Percentiles rank a stretch among this genome's conserved stretches.
phyloP scores from a whole-genome alignment of 2,113 vertebrate genomes.

The Hippopotamus amphibius region DNA sequence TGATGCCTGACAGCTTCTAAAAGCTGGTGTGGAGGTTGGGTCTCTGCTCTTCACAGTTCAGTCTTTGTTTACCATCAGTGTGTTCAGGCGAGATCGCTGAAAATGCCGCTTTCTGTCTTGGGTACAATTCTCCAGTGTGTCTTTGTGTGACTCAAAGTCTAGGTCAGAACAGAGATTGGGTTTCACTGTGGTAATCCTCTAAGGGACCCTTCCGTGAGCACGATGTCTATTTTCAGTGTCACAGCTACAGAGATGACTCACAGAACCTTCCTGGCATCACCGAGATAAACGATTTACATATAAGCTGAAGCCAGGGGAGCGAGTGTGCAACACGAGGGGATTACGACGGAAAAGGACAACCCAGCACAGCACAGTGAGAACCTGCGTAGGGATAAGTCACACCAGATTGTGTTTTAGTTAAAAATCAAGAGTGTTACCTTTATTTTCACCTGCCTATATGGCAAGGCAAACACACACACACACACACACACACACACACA shows the following conservation, averaged over 20 bases:
- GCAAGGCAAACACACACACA: background rate
- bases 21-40: background rate
- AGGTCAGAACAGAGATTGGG: background rate
- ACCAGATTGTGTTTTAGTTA: background rate
- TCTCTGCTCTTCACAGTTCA: background rate
- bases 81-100: background rate
- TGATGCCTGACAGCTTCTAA: background rate
- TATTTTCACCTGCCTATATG: background rate
- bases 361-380: rapidly evolving
- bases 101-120: background rate
- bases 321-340: background rate
- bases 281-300: background rate
- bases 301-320: background rate
- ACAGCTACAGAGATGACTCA: background rate
- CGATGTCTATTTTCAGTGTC: background rate
- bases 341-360: background rate
- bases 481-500: too few relatives aligned
- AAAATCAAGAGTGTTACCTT: background rate
- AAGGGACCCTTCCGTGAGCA: background rate
- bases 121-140: conserved; percentile 22
- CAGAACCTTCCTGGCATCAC: background rate
- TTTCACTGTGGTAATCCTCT: background rate
- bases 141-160: background rate
- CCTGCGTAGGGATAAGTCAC: rapidly evolving
- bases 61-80: background rate